These are phyloP conservation scores for Hedychridium roseum DNA, from an alignment of 2,888 invertebrate species.

Conservation along the genomic window DNA sequence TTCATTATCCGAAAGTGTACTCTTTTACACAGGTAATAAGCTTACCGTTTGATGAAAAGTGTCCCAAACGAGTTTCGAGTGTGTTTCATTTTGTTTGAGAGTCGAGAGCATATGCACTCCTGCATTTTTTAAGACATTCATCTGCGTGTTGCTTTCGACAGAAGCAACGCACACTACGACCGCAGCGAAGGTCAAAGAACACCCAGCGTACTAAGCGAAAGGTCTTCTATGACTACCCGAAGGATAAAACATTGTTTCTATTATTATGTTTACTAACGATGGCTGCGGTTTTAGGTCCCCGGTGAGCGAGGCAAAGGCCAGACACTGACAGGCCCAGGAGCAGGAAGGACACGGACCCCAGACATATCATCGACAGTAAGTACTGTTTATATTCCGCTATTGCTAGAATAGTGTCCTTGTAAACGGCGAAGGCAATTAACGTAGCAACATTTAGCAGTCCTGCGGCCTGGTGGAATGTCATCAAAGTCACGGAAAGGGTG, in stretches of 20 bases:
- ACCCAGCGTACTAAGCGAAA: constrained; percentile 10
- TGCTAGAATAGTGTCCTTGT: constrained; percentile 19
- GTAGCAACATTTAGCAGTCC: constrained; percentile 26
- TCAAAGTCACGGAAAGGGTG: not conserved
- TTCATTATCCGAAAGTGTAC: not conserved
- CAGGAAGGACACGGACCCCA: constrained; percentile 19
- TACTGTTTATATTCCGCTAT: constrained; percentile 22
- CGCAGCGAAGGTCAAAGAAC: constrained; percentile 17
- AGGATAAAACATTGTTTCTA: not conserved
- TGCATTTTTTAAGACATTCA: constrained; percentile 16
- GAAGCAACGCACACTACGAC: constrained; percentile 24
- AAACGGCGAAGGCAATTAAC: constrained; percentile 19
- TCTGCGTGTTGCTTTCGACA: constrained; percentile 22
- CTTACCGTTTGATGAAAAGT: constrained; percentile 27
- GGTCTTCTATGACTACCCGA: not conserved
- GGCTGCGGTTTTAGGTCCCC: constrained; percentile 6
- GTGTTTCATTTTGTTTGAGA: constrained; percentile 10
- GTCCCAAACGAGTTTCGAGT: constrained; percentile 21
- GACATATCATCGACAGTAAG: constrained; percentile 11
- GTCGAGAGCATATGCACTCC: constrained; percentile 23
- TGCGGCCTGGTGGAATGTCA: constrained; percentile 17
- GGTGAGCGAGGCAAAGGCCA: constrained; percentile 19
- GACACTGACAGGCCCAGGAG: constrained; percentile 15
- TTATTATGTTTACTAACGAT: constrained; percentile 9
- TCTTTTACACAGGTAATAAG: not conserved